Evolutionary conservation across 2,797 vertebrate species (phyloP).

Genomic region (Gymnocypris eckloni): DNA sequence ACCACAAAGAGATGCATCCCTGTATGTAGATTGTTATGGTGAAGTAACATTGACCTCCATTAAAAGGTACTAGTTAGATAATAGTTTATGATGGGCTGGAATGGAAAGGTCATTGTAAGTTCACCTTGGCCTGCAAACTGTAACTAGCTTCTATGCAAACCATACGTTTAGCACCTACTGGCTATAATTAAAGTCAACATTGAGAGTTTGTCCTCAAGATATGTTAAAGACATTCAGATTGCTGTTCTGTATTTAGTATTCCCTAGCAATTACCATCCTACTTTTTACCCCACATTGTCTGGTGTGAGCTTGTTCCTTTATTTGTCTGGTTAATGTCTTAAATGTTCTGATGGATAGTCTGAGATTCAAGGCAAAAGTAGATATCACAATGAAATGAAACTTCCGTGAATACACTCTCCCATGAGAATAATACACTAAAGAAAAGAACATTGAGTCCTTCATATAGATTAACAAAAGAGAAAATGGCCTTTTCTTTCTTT

Average conservation of each 20-base stretch:
- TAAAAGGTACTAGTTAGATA: too few species aligned
- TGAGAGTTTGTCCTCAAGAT: background rate
- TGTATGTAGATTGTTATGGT: background rate
- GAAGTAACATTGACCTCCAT: background rate
- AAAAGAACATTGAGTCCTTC: slow-evolving; percentile 63
- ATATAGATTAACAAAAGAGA: slow-evolving; percentile 64
- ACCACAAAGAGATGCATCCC: background rate
- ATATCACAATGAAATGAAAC: slow-evolving; percentile 39
- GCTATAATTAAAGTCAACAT: background rate
- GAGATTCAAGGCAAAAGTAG: slow-evolving; percentile 33
- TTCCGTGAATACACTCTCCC: slow-evolving; percentile 6
- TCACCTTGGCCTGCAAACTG: background rate
- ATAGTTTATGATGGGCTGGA: background rate
- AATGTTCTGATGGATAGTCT: slow-evolving; percentile 5
- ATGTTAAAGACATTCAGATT: background rate
- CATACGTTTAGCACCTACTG: background rate
- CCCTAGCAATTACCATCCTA: background rate
- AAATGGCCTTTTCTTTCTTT: slow-evolving; percentile 67
- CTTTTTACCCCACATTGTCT: background rate
- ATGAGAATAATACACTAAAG: slow-evolving; percentile 44
- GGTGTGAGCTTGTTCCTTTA: slow-evolving; percentile 2
- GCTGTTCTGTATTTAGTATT: background rate
- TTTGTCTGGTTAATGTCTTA: slow-evolving; percentile 12
- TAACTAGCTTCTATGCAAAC: background rate
- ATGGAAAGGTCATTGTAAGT: background rate